These are phyloP conservation scores for Leptosomus discolor DNA, from an alignment of 2,113 vertebrate genomes.

Conservation along the genomic window DNA sequence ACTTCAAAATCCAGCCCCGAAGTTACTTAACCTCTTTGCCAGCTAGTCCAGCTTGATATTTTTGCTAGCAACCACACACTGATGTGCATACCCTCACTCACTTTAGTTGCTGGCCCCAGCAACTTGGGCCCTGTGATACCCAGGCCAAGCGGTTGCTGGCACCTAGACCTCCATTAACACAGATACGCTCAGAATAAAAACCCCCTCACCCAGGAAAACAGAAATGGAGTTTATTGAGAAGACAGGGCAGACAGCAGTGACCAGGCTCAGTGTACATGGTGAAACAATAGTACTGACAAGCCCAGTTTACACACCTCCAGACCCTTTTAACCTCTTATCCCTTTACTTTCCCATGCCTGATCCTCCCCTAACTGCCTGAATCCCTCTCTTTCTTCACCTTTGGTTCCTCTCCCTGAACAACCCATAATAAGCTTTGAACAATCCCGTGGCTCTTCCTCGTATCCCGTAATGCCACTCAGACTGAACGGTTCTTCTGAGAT, in stretches of 20 bases:
- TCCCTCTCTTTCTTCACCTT: not conserved
- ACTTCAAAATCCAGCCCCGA: not conserved
- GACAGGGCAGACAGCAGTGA: not conserved
- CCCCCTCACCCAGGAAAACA: not conserved
- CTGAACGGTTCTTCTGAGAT: not conserved
- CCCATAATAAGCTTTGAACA: not conserved
- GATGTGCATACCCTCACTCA: not conserved
- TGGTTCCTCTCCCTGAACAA: not conserved
- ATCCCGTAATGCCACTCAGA: not conserved
- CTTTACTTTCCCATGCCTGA: not conserved
- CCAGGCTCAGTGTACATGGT: rapidly evolving
- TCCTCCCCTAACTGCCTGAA: not conserved
- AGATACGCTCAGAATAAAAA: not conserved
- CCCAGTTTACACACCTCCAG: not conserved
- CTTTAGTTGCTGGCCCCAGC: not conserved
- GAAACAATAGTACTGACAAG: not conserved
- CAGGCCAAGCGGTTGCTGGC: not conserved
- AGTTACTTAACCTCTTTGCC: not conserved
- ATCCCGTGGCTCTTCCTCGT: not conserved
- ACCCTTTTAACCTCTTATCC: not conserved
- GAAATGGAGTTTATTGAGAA: not conserved
- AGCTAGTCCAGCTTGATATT: not conserved
- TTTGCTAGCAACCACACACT: not conserved
- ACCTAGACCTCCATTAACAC: not conserved
- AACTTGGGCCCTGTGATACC: not conserved